A percentile compares a stretch with the other conserved stretches of the same genome.
phyloP scores from a whole-genome alignment of 2,888 invertebrate genomes.

The Hylaea fasciaria region DNA sequence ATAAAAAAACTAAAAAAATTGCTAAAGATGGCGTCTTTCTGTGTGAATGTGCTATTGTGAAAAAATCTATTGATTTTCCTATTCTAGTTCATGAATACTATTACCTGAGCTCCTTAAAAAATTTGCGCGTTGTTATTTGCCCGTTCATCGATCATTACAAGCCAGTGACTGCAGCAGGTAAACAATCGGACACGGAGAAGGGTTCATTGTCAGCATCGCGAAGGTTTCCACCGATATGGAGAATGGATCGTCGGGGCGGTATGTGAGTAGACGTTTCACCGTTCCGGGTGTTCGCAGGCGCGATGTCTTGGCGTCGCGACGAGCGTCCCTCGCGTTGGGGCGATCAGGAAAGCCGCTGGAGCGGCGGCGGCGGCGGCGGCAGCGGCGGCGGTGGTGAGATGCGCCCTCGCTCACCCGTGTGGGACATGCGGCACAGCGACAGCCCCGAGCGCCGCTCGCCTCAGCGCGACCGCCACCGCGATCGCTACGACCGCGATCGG shows the following conservation, averaged over 20 bases:
- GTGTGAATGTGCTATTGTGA: neutral
- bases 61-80: slow-evolving; percentile 16
- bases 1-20: neutral
- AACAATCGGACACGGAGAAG: slow-evolving; percentile 40
- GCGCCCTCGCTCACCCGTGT: slow-evolving; percentile 60
- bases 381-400: slow-evolving; percentile 52
- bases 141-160: slow-evolving; percentile 18
- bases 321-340: slow-evolving; percentile 60
- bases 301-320: slow-evolving; percentile 79
- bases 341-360: slow-evolving; percentile 44
- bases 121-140: slow-evolving; percentile 1
- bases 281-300: slow-evolving; percentile 76
- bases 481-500: slow-evolving; percentile 47
- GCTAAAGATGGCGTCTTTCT: slow-evolving; percentile 20
- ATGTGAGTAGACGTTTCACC: slow-evolving; percentile 70
- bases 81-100: neutral
- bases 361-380: slow-evolving; percentile 55
- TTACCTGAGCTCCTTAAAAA: neutral
- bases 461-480: slow-evolving; percentile 38
- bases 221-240: slow-evolving; percentile 36
- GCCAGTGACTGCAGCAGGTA: slow-evolving; percentile 42
- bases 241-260: slow-evolving; percentile 47
- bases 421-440: slow-evolving; percentile 68
- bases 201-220: slow-evolving; percentile 32
- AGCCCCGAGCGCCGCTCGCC: slow-evolving; percentile 59